Percentiles rank a stretch among this genome's conserved stretches.
These are phyloP conservation scores for Hemibagrus wyckioides DNA, from an alignment of 2,113 vertebrate genomes.

Conservation along the genomic window DNA sequence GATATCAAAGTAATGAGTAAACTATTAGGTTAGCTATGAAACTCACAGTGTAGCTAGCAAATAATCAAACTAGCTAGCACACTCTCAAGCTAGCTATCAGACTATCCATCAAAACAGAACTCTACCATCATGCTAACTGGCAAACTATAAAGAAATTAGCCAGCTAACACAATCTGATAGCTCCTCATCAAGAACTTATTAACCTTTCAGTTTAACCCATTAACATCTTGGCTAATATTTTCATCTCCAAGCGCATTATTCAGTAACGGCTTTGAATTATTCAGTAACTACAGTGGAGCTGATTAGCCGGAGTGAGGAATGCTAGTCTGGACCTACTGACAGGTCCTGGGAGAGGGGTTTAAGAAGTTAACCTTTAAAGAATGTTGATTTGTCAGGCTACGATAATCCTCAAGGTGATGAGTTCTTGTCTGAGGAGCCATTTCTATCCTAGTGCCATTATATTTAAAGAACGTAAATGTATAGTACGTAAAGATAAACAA, in stretches of 20 bases:
- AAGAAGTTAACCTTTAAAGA: conserved; percentile 2
- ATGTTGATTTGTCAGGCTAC: neutral
- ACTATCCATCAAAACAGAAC: neutral
- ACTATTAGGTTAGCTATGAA: neutral
- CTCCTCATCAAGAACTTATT: neutral
- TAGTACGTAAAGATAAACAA: too few relatives aligned
- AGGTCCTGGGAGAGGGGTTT: neutral
- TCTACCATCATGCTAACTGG: neutral
- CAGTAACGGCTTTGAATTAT: neutral
- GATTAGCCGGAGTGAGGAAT: neutral
- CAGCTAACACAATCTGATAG: neutral
- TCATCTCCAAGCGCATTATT: neutral
- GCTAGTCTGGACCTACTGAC: neutral
- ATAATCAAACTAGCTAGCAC: neutral
- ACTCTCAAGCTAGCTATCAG: neutral
- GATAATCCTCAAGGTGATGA: neutral
- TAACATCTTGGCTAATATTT: neutral
- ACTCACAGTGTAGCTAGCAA: neutral
- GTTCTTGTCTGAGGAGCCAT: neutral
- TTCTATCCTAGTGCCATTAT: neutral
- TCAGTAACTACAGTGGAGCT: neutral
- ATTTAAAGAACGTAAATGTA: too few relatives aligned
- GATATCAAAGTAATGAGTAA: neutral
- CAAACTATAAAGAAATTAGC: neutral
- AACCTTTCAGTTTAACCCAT: neutral